These are phyloP conservation scores for Siniperca undulata DNA, from an alignment of 2,797 vertebrate genomes.

Conservation along the genomic window DNA sequence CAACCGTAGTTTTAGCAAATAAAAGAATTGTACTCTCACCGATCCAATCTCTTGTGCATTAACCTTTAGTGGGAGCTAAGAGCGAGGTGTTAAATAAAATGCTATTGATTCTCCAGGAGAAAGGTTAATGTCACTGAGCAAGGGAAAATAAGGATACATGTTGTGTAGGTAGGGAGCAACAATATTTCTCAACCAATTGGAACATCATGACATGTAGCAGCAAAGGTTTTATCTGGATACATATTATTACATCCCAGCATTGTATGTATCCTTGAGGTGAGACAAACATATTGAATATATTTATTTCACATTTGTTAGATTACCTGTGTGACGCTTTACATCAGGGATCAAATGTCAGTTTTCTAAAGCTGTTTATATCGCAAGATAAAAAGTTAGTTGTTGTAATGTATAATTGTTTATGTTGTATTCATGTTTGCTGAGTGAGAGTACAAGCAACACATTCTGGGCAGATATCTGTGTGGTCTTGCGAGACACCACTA, in stretches of 20 bases:
- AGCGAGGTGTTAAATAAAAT: constrained; percentile 70
- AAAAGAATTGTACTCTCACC: constrained; percentile 61
- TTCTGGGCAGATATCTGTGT: neutral
- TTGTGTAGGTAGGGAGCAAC: constrained; percentile 26
- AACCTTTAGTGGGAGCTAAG: constrained; percentile 74
- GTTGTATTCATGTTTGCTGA: neutral
- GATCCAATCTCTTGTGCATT: constrained; percentile 73
- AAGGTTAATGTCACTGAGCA: constrained; percentile 71
- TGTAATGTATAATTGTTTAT: neutral
- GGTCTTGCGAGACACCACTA: neutral
- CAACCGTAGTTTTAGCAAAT: constrained; percentile 41
- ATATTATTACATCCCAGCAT: constrained; percentile 1
- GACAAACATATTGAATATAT: neutral
- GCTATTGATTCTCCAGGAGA: constrained; percentile 66
- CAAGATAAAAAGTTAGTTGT: neutral
- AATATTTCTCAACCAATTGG: constrained; percentile 13
- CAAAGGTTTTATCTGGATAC: constrained; percentile 7
- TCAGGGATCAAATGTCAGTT: neutral
- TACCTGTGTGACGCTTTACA: neutral
- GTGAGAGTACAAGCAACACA: neutral
- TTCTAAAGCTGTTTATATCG: neutral
- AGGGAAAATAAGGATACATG: constrained; percentile 47
- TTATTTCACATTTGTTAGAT: neutral
- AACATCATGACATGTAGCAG: neutral
- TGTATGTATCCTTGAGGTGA: neutral